Base-by-base conservation (phyloP, 2,113 vertebrate genomes). In the Sinocyclocheilus anshuiensis region DNA sequence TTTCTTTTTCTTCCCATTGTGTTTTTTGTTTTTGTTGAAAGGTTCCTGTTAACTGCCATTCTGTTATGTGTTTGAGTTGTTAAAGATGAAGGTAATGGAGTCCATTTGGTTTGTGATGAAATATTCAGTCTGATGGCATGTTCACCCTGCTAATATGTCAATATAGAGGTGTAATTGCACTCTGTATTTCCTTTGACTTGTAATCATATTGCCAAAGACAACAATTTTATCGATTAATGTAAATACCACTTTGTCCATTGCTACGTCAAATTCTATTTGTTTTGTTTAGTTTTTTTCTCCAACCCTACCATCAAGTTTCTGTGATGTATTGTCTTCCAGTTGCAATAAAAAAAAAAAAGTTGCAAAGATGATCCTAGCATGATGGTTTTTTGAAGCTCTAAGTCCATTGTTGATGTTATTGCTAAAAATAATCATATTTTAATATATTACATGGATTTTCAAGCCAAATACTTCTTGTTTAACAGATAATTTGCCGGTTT, bases 301-400 rank as follows among this genome's bases (percentile, higher is more conserved):
- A 93, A 95, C 95, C 95, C 96, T 95, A 94, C 96, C 96, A 97
- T 97, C 96, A 96, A 96, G 96, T 97, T 96, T 97, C 96, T 97
- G 97, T 97, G 97, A 96, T 97, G 97, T 97, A 96, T 97, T 96
- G 97, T 97, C 97, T 97, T 97, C 97, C 97, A 97, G 96, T 97
- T 97, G 97, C 97, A 97, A 97, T 97, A 97, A 97, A 96, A 96
- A 96, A 95, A 95, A 94, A 45, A 45, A 45, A 94, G 94, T 94
- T 92, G 82, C 89, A 88, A 90, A 90, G 85, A 18, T 79, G 71
- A 90, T 45, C 67, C 57, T 67, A 74, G 86, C 76, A 22, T 87
- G 26, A 80, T 87, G 84, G 53, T 83, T 36, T 69, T 69, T 29
- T 69, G 29, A 15, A 69, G 13, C 65, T 69, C 26, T 69, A 18